These are phyloP conservation scores for Recurvirostra avosetta DNA, from an alignment of 2,113 vertebrate genomes.

Conservation along the genomic window DNA sequence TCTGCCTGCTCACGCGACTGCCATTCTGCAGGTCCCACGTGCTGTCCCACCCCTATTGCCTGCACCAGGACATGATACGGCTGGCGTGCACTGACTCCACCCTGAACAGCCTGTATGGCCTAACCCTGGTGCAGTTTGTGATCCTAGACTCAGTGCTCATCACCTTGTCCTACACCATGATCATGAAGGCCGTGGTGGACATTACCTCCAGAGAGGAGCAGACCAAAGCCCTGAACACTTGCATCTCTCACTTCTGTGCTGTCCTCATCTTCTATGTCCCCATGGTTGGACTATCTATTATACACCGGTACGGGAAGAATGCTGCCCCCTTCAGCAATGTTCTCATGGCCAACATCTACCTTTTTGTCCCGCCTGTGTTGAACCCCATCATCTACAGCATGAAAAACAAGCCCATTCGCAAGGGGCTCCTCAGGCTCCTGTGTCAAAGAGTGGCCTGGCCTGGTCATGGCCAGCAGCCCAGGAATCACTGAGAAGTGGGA, in stretches of 20 bases:
- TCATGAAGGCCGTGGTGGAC: neutral
- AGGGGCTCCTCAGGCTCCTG: neutral
- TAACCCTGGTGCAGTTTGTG: neutral
- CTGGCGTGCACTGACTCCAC: neutral
- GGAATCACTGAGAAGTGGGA: neutral
- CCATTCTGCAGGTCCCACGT: neutral
- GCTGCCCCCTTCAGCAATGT: neutral
- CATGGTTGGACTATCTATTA: neutral
- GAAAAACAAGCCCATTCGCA: conserved; percentile 15
- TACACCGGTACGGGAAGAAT: neutral
- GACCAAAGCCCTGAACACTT: neutral
- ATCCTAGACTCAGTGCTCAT: neutral
- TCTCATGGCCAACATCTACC: neutral
- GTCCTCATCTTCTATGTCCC: conserved; percentile 4
- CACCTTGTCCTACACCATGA: neutral
- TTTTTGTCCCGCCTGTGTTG: neutral
- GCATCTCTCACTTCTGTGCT: neutral
- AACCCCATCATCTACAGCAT: conserved; percentile 10
- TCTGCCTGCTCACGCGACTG: neutral
- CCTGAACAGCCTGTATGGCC: neutral
- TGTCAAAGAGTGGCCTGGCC: neutral
- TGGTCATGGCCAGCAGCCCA: neutral
- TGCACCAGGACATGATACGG: neutral
- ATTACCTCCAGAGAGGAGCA: neutral
- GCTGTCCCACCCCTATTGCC: conserved; percentile 17